phyloP scores from a whole-genome alignment of 1,140 invertebrate genomes.

The Leptopilina clavipes region DNA sequence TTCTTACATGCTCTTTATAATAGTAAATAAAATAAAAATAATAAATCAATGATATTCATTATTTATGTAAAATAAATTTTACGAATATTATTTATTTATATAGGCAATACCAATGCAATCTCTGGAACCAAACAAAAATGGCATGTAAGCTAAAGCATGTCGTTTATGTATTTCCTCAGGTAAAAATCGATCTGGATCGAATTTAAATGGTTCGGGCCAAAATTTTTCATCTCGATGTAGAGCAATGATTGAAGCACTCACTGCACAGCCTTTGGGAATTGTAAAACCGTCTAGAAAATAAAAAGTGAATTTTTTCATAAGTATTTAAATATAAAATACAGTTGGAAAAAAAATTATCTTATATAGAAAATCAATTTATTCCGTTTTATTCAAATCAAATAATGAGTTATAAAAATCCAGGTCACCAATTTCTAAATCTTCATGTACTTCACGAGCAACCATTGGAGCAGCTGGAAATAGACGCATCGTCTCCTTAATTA shows the following conservation, averaged over 20 bases:
- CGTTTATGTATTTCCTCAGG: constrained; percentile 74
- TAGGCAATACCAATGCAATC: not conserved
- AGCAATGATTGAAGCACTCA: not conserved
- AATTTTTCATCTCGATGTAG: constrained; percentile 40
- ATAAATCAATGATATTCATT: too few species aligned
- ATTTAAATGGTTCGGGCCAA: constrained; percentile 67
- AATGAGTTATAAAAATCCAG: not conserved
- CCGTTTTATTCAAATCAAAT: too few species aligned
- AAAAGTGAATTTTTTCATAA: not conserved
- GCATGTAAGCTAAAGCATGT: constrained; percentile 75
- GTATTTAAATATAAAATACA: not conserved
- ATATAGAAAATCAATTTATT: too few species aligned
- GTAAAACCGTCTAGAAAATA: not conserved
- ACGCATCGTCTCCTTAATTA: not conserved
- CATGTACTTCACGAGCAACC: not conserved
- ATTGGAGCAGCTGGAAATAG: not conserved
- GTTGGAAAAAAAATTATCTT: not conserved
- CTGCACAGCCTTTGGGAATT: not conserved
- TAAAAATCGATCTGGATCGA: constrained; percentile 82
- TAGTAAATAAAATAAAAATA: too few species aligned
- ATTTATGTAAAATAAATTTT: too few species aligned
- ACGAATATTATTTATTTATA: not conserved
- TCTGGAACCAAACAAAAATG: not conserved
- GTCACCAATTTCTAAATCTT: not conserved
- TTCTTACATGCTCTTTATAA: too few species aligned